phyloP scores from a whole-genome alignment of 2,113 vertebrate genomes.

The Bubalus kerabau region DNA sequence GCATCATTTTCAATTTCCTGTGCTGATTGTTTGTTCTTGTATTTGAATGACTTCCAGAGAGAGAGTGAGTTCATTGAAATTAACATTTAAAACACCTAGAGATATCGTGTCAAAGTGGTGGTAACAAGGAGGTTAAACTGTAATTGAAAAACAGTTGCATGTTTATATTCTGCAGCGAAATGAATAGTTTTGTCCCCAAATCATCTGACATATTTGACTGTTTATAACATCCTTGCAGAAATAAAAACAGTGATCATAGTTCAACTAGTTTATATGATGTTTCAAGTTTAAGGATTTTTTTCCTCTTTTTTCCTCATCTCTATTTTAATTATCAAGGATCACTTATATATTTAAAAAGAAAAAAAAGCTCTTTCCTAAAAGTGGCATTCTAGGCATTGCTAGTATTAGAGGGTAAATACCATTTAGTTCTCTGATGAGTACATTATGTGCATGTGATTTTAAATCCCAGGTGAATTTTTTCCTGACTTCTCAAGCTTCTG shows the following conservation, averaged over 20 bases:
- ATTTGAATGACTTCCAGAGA: constrained; percentile 64
- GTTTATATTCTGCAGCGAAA: neutral
- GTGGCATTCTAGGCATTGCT: neutral
- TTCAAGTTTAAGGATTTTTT: neutral
- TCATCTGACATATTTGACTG: neutral
- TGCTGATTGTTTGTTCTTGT: constrained; percentile 36
- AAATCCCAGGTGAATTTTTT: neutral
- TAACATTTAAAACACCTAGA: constrained; percentile 55
- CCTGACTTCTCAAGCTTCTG: neutral
- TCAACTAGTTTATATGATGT: neutral
- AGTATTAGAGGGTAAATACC: neutral
- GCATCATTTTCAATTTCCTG: constrained; percentile 67
- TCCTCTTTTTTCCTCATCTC: neutral
- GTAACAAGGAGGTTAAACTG: constrained; percentile 24
- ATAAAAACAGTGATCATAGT: neutral
- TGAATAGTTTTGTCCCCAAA: neutral
- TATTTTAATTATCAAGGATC: neutral
- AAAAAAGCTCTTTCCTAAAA: neutral
- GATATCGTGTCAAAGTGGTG: constrained; percentile 57
- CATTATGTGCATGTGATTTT: neutral
- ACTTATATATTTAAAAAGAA: neutral
- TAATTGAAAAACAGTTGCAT: constrained; percentile 15
- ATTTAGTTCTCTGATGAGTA: neutral
- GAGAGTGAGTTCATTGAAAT: constrained; percentile 62
- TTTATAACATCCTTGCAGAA: neutral